phyloP scores from a whole-genome alignment of 35 echinoderm and acorn worm genomes.

The Chiridota heheva region DNA sequence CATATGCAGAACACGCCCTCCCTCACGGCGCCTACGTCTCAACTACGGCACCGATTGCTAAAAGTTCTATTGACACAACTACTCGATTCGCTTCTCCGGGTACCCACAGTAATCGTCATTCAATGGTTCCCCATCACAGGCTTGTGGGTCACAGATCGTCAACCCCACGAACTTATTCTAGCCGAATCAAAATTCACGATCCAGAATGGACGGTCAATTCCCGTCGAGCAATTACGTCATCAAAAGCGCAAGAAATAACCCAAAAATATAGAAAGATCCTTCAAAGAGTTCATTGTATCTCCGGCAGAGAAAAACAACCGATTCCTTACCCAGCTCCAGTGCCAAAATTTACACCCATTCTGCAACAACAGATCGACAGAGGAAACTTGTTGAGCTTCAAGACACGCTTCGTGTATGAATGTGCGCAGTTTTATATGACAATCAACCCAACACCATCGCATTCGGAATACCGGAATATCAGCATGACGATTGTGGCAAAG shows the following conservation, averaged over 20 bases:
- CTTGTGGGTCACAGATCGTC: too few species aligned
- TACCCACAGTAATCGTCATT: too few species aligned
- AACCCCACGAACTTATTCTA: too few species aligned
- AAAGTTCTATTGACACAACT: too few species aligned
- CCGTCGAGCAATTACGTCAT: conserved; percentile 16
- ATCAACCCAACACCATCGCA: conserved; percentile 62
- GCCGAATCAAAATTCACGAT: too few species aligned
- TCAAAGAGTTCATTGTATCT: conserved; percentile 32
- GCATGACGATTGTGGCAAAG: conserved; percentile 52
- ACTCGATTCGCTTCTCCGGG: too few species aligned
- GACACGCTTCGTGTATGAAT: conserved; percentile 66
- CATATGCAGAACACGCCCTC: too few species aligned
- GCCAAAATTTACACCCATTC: conserved; percentile 55
- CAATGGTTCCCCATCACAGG: too few species aligned
- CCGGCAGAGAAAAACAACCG: conserved; percentile 13
- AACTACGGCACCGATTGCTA: too few species aligned
- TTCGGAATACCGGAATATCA: conserved; percentile 69
- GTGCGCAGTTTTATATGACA: conserved; percentile 71
- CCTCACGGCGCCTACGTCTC: too few species aligned
- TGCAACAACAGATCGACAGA: conserved; percentile 55
- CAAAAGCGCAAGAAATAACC: conserved; percentile 53
- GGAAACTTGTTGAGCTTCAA: conserved; percentile 63
- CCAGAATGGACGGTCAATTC: too few species aligned
- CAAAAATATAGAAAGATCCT: conserved; percentile 73
- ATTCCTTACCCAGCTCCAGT: conserved; percentile 58